Evolutionary conservation across 2,888 invertebrate genomes (phyloP), one percentile per base, ranked within the genome.

Genomic region (Buathra laborator): DNA sequence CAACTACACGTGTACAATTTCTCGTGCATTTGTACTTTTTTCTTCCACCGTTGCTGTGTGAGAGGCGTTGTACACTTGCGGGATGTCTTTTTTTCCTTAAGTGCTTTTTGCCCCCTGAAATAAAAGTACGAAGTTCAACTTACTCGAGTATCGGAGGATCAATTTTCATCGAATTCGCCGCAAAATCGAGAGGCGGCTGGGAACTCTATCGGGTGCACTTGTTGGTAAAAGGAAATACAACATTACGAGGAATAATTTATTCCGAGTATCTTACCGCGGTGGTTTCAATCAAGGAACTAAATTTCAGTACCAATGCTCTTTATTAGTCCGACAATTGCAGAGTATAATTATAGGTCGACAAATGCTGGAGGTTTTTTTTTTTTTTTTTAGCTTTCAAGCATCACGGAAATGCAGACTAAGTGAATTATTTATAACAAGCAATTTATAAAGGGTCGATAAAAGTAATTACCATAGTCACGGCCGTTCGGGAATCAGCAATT

Each of bases 121-220:
- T 62, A 46, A 16, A 19, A n/a, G 37, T 29, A 51, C 44, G 24
- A 70, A 44, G 48, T 48, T 68, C 62, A 19, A 19, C 59, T 76
- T 64, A 51, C 72, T 29, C 56, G 53, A 9, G 10, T 32, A 53
- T 24, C 19, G n/a, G 51, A 29, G 56, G 70, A 81, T 81, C 59
- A 68, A 75, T 75, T 81, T 75, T 64, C 70, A 75, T 81, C 51
- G 70, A 51, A 32, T 29, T 29, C n/a, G 62, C n/a, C 16, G 53
- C 19, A 70, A 75, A 44, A 66, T 29, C 12, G 29, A 6, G 72
- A 75, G 75, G 32, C 37, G 51, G 19, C 32, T 16, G n/a, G 48
- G 29, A 29, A 74, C 14, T 14, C 68, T 72, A 56, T 80, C 51
- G 37, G 43, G 44, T 37, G n/a, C n/a, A 44, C 53, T 16, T 44